These are phyloP conservation scores for Sebastes nivosus DNA, from an alignment of 2,797 vertebrate genomes.

Conservation along the genomic window DNA sequence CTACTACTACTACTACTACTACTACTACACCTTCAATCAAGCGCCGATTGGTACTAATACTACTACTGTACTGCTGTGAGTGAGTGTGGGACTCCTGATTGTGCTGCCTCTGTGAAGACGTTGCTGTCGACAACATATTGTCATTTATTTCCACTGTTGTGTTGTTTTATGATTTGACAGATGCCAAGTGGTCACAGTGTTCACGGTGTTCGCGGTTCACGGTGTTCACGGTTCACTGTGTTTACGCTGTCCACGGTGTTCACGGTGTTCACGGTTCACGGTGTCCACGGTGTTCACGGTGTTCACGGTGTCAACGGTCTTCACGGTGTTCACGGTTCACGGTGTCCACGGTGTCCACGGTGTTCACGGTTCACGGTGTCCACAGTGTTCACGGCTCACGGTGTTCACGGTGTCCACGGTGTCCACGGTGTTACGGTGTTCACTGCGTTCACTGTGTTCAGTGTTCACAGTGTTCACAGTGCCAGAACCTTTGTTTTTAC, in stretches of 20 bases:
- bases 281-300: too few species aligned
- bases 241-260: not conserved
- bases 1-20: conserved; percentile 61
- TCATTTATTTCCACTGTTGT: conserved; percentile 51
- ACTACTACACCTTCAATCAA: conserved; percentile 43
- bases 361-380: not conserved
- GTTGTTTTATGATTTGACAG: conserved; percentile 54
- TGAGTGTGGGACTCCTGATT: conserved; percentile 48
- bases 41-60: conserved; percentile 56
- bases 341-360: conserved; percentile 56
- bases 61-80: conserved; percentile 67
- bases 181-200: conserved; percentile 60
- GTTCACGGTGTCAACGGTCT: too few species aligned
- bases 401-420: conserved; percentile 58
- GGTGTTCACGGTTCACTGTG: too few species aligned
- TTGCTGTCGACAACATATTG: conserved; percentile 49
- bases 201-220: too few species aligned
- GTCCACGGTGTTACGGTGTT: not conserved
- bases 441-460: too few species aligned
- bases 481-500: conserved; percentile 59
- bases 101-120: conserved; percentile 55
- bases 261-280: too few species aligned
- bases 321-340: too few species aligned
- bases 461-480: conserved; percentile 54
- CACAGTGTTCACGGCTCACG: too few species aligned